Conservation (phyloP, 2,797 vertebrate genomes). For the Crocidura indochinensis region DNA sequence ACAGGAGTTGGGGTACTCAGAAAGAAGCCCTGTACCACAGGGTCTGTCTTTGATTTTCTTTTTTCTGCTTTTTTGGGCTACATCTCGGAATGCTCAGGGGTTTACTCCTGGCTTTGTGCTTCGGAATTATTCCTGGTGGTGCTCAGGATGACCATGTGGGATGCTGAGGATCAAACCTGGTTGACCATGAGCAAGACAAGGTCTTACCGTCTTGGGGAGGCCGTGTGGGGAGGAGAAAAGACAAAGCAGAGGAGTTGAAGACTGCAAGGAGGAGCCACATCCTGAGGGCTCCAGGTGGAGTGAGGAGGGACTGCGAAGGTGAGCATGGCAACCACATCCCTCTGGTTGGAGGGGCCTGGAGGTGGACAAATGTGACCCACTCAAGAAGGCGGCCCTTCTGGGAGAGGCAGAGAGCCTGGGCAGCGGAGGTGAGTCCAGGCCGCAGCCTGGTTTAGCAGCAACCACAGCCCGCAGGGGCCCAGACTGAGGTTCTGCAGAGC, state of each 20-base stretch:
- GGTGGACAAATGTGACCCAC: too few relatives aligned
- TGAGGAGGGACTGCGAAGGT: not conserved
- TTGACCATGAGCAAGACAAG: too few relatives aligned
- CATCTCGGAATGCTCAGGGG: too few relatives aligned
- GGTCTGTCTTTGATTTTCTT: not conserved
- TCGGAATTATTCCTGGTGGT: too few relatives aligned
- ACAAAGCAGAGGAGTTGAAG: not conserved
- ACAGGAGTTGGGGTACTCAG: not conserved
- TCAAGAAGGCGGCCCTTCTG: not conserved
- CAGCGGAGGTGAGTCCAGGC: slow-evolving; percentile 62
- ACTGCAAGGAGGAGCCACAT: not conserved
- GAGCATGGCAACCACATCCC: not conserved
- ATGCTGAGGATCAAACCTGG: too few relatives aligned
- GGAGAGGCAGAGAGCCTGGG: slow-evolving; percentile 45
- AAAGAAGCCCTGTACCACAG: not conserved
- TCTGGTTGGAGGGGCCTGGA: not conserved
- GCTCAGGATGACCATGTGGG: too few relatives aligned
- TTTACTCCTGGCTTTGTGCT: too few relatives aligned
- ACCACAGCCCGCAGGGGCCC: slow-evolving; percentile 60
- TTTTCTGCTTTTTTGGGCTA: too few relatives aligned
- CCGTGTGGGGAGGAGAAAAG: not conserved
- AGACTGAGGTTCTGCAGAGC: slow-evolving; percentile 40
- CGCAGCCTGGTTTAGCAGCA: slow-evolving; percentile 72
- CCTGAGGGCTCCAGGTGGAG: too few relatives aligned
- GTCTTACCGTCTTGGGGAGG: not conserved